phyloP scores from a whole-genome alignment of 2,797 vertebrate genomes.

The Nothura maculosa region DNA sequence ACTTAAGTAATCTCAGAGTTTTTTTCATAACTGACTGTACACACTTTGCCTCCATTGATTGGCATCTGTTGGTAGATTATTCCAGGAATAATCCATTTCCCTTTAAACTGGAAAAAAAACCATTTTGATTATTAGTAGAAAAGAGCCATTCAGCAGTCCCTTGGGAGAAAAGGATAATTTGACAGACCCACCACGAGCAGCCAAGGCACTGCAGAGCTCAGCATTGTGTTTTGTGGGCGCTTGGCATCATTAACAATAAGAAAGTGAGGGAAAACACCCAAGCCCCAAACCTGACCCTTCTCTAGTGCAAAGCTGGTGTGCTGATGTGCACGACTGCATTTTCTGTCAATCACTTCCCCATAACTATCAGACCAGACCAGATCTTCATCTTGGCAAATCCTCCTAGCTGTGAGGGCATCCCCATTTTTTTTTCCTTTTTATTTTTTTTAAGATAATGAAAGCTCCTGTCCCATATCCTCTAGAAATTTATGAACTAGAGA shows the following conservation, averaged over 20 bases:
- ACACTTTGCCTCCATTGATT: background rate
- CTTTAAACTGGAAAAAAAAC: background rate
- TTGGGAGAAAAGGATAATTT: background rate
- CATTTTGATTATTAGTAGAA: background rate
- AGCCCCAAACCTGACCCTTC: background rate
- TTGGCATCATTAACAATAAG: background rate
- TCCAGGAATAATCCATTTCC: background rate
- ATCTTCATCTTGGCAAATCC: background rate
- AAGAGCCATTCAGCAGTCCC: background rate
- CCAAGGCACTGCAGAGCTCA: too few species aligned
- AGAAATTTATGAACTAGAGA: background rate
- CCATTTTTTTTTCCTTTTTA: fast-evolving
- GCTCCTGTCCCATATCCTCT: background rate
- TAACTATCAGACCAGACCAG: background rate
- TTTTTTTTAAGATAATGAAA: background rate
- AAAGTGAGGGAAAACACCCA: background rate
- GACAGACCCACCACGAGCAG: background rate
- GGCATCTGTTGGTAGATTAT: background rate
- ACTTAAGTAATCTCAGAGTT: background rate
- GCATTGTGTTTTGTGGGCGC: too few species aligned
- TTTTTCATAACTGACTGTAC: background rate
- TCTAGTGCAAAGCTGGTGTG: background rate
- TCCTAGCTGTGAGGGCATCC: background rate
- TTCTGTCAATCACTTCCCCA: background rate
- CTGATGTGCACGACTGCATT: background rate